These are phyloP conservation scores for Coremacera marginata DNA, from an alignment of 2,888 invertebrate species.

Conservation along the genomic window DNA sequence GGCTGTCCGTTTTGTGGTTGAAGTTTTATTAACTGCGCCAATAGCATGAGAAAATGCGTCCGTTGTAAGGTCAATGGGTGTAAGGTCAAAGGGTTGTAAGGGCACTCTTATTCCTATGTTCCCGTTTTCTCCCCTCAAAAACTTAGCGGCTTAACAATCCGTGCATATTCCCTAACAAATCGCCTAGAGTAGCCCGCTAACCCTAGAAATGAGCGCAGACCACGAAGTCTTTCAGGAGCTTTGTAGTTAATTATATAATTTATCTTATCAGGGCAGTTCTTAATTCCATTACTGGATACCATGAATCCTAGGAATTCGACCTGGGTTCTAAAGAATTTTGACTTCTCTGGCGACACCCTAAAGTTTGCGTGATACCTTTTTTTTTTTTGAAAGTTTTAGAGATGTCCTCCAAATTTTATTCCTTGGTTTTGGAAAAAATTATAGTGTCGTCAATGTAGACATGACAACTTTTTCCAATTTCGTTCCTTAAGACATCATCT, in stretches of 20 bases:
- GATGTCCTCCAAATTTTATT: background rate
- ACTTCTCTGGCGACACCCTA: constrained; percentile 6
- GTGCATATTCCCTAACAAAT: constrained; percentile 22
- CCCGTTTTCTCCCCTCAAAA: too few relatives aligned
- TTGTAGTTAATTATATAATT: too few relatives aligned
- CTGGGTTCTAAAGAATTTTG: too few relatives aligned
- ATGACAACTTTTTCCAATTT: too few relatives aligned
- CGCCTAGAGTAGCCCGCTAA: constrained; percentile 8
- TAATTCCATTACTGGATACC: background rate
- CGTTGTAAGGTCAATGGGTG: constrained; percentile 44
- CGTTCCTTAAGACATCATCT: too few relatives aligned
- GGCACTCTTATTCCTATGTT: too few relatives aligned
- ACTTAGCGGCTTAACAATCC: constrained; percentile 40
- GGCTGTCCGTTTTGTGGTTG: constrained; percentile 20
- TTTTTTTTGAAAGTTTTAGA: background rate
- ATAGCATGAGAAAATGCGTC: too few relatives aligned
- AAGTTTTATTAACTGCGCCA: constrained; percentile 36
- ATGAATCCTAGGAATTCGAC: too few relatives aligned
- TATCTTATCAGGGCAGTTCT: background rate
- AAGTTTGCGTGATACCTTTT: constrained; percentile 37
- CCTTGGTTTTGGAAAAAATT: too few relatives aligned
- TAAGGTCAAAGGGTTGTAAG: constrained; percentile 17
- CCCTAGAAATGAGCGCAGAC: constrained; percentile 35
- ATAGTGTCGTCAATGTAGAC: too few relatives aligned
- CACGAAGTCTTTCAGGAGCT: background rate